Conservation (phyloP, 2,888 invertebrate species). For the Dolichomitus sp. region DNA sequence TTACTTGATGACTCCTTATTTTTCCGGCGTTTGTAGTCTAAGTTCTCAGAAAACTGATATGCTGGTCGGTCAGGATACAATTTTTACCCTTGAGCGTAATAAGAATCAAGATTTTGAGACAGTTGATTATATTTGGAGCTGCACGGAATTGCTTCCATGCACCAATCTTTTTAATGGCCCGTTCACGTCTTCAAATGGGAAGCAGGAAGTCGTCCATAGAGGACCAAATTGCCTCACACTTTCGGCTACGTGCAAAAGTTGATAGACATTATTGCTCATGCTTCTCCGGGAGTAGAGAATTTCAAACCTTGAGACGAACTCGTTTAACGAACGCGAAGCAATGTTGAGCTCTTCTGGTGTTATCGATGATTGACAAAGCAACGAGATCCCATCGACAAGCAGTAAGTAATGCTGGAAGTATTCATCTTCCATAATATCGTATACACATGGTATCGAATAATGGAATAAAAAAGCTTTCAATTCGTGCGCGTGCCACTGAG, state of each 20-base stretch:
- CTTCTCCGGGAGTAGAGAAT: slow-evolving; percentile 42
- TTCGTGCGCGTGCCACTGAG: slow-evolving; percentile 49
- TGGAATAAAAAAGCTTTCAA: slow-evolving; percentile 43
- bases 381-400: slow-evolving; percentile 55
- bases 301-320: slow-evolving; percentile 59
- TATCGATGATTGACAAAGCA: slow-evolving; percentile 45
- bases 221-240: slow-evolving; percentile 52
- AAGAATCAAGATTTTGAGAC: slow-evolving; percentile 22
- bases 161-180: slow-evolving; percentile 52
- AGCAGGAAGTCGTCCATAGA: slow-evolving; percentile 59
- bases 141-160: slow-evolving; percentile 55
- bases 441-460: slow-evolving; percentile 46
- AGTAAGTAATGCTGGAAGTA: slow-evolving; percentile 64
- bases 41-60: slow-evolving; percentile 22
- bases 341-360: slow-evolving; percentile 49
- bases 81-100: slow-evolving; percentile 22
- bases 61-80: slow-evolving; percentile 17
- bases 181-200: slow-evolving; percentile 59
- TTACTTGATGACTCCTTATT: slow-evolving; percentile 15
- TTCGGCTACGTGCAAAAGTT: slow-evolving; percentile 52
- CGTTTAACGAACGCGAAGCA: slow-evolving; percentile 47
- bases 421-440: slow-evolving; percentile 40
- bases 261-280: slow-evolving; percentile 54
- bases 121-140: slow-evolving; percentile 52
- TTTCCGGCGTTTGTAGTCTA: slow-evolving; percentile 12